A percentile compares a stretch with the other conserved stretches of the same genome.
Conservation (phyloP, 2,113 vertebrate species). For the Chrysemys picta region DNA sequence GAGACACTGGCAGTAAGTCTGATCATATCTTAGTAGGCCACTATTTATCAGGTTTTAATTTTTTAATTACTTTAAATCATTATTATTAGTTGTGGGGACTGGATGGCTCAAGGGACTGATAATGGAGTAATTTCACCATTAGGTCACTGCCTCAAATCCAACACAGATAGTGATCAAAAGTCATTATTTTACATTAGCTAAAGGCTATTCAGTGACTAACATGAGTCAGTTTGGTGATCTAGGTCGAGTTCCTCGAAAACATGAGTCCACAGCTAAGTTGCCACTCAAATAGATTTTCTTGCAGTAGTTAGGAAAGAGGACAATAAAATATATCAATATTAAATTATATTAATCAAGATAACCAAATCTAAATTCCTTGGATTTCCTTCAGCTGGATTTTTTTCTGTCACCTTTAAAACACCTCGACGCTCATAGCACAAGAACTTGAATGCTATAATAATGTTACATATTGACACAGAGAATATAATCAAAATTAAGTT, state of each 20-base stretch:
- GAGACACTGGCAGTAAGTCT: neutral
- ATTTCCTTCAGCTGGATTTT: neutral
- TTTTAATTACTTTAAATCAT: neutral
- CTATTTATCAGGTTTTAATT: neutral
- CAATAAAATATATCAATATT: neutral
- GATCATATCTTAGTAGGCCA: neutral
- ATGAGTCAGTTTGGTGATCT: neutral
- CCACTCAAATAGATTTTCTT: neutral
- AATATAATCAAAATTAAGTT: neutral
- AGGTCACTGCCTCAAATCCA: neutral
- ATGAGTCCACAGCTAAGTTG: neutral
- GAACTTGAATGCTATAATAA: neutral
- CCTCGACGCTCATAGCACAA: neutral
- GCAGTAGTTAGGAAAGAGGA: neutral
- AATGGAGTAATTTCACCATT: neutral
- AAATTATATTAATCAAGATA: neutral
- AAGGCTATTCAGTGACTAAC: neutral
- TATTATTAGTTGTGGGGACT: neutral
- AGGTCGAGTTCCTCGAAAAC: neutral
- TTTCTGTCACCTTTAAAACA: neutral
- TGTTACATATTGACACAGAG: neutral
- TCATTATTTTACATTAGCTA: neutral
- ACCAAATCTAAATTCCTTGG: neutral
- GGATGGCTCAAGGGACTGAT: neutral
- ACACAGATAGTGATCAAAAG: neutral